Conservation (phyloP, 2,888 invertebrate genomes). For the Tupiocoris notatus region DNA sequence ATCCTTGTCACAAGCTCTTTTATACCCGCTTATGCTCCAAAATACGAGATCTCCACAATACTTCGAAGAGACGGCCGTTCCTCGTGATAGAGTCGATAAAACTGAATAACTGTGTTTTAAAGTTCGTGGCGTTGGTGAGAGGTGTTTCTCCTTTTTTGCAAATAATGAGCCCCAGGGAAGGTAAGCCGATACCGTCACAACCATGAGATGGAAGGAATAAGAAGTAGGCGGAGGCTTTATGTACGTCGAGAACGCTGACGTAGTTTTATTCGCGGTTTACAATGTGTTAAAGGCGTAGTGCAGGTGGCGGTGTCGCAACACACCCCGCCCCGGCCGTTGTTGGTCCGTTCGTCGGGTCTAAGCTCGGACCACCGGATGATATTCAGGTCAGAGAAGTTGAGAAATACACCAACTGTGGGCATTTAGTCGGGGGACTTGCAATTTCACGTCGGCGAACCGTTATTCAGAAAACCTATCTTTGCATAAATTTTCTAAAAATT, state of each 20-base stretch:
- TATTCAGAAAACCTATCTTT: no score
- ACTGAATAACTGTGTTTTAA: no score
- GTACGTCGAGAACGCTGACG: background rate
- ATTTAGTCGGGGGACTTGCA: background rate
- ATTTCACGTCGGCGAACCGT: background rate
- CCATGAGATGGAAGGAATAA: background rate
- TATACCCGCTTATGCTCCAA: no score
- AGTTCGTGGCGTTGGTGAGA: no score
- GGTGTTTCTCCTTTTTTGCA: background rate
- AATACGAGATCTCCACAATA: no score
- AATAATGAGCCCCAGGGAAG: background rate
- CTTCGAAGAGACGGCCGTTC: no score
- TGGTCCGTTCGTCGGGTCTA: background rate
- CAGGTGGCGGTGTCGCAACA: conserved; percentile 21
- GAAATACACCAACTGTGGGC: conserved; percentile 16
- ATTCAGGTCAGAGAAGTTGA: conserved; percentile 14
- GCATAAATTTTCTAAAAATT: no score
- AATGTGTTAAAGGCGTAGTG: conserved; percentile 5
- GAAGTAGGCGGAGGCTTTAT: background rate
- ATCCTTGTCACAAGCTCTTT: no score
- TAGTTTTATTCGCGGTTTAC: background rate
- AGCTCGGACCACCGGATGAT: conserved; percentile 2
- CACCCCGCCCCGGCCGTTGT: conserved; percentile 5
- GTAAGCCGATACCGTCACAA: background rate
- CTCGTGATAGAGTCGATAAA: no score